These are phyloP conservation scores for Muntiacus muntjak DNA, from an alignment of 2,113 vertebrate genomes.

Conservation along the genomic window DNA sequence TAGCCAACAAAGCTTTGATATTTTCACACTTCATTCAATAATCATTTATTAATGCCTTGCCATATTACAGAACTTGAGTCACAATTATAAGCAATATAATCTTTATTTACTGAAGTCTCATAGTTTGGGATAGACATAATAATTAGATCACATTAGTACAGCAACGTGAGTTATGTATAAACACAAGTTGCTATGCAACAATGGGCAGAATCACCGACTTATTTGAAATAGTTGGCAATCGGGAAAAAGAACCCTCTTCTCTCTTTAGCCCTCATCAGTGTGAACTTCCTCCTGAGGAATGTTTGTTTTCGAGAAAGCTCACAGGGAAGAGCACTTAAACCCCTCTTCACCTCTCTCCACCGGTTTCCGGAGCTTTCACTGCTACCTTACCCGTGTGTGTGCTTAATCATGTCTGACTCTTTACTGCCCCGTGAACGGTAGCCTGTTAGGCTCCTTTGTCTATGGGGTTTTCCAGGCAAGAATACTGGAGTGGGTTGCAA, in stretches of 20 bases:
- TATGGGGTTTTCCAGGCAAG: background rate
- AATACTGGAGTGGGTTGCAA: background rate
- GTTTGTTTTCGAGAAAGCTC: conserved; percentile 36
- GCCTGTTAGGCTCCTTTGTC: background rate
- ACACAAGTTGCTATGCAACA: background rate
- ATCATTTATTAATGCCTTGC: background rate
- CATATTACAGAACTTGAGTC: background rate
- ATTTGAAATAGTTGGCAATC: background rate
- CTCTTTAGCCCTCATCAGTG: background rate
- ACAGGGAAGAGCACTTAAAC: background rate
- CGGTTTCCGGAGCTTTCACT: background rate
- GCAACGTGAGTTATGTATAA: background rate
- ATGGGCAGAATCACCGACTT: background rate
- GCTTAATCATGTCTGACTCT: background rate
- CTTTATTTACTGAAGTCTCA: background rate
- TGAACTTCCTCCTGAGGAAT: conserved; percentile 44
- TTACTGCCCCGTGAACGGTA: background rate
- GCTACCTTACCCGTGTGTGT: background rate
- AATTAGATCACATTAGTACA: background rate
- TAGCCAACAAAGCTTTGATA: background rate
- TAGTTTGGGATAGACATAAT: background rate
- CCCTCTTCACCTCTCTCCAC: background rate
- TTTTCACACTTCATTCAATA: background rate
- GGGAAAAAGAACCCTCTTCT: background rate
- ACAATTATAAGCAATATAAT: background rate